phyloP scores from a whole-genome alignment of 2,888 invertebrate species.

The Drosophila percnosoma region DNA sequence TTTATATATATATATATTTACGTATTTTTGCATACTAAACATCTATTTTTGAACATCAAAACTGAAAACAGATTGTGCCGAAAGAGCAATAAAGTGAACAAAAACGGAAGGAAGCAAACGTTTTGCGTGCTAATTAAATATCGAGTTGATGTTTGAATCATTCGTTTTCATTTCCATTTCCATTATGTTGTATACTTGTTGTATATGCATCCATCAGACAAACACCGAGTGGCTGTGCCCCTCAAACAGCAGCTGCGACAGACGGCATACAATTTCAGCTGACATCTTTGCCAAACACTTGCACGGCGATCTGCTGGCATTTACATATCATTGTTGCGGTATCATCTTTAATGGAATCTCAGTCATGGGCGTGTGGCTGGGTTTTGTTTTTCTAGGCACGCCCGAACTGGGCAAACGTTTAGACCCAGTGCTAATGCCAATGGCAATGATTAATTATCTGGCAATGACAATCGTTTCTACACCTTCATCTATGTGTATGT shows the following conservation, averaged over 20 bases:
- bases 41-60: slow-evolving; percentile 43
- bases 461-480: slow-evolving; percentile 39
- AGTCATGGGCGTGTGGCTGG: slow-evolving; percentile 30
- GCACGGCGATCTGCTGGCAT: slow-evolving; percentile 47
- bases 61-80: slow-evolving; percentile 37
- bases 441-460: slow-evolving; percentile 45
- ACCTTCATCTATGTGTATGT: slow-evolving; percentile 2
- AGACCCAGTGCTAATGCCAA: slow-evolving; percentile 34
- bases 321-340: slow-evolving; percentile 39
- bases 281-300: slow-evolving; percentile 64
- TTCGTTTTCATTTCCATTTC: slow-evolving; percentile 23
- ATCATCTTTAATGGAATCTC: slow-evolving; percentile 38
- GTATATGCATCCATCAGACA: slow-evolving; percentile 51
- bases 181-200: background rate
- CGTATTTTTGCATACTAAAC: slow-evolving; percentile 47
- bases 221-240: slow-evolving; percentile 57
- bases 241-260: slow-evolving; percentile 17
- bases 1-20: slow-evolving; percentile 8
- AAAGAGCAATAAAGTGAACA: slow-evolving; percentile 13
- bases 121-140: slow-evolving; percentile 55
- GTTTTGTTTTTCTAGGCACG: background rate
- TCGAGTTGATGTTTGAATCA: slow-evolving; percentile 21
- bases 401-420: slow-evolving; percentile 19
- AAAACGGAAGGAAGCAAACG: slow-evolving; percentile 63
- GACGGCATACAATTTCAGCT: slow-evolving; percentile 31